Conservation (phyloP, 2,797 vertebrate genomes). For the Lophotriccus pileatus region DNA sequence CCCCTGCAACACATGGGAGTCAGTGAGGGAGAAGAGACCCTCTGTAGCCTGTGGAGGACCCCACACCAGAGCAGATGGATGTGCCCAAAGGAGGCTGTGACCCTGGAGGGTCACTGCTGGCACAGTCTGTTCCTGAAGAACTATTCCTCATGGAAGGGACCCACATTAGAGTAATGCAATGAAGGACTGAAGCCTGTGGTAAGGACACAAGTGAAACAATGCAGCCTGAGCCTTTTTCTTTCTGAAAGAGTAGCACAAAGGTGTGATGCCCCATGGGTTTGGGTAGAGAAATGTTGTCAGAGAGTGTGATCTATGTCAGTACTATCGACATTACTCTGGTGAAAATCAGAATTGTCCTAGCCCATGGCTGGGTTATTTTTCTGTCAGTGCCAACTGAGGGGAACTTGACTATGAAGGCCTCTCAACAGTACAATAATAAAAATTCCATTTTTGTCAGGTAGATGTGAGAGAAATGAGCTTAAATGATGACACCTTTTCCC, state of each 20-base stretch:
- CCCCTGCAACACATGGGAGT: not conserved
- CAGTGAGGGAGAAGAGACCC: not conserved
- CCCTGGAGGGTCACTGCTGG: not conserved
- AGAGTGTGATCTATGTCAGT: not conserved
- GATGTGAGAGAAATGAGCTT: not conserved
- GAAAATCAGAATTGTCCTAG: not conserved
- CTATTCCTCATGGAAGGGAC: not conserved
- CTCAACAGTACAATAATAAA: not conserved
- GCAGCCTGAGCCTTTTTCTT: not conserved
- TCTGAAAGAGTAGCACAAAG: not conserved
- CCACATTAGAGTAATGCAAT: not conserved
- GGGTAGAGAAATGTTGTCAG: not conserved
- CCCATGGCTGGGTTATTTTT: not conserved
- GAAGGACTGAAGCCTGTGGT: not conserved
- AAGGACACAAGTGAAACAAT: not conserved
- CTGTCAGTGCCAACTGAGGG: not conserved
- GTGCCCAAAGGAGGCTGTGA: not conserved
- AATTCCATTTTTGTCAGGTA: not conserved
- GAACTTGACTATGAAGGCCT: not conserved
- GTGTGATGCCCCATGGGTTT: not conserved
- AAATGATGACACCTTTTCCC: not conserved
- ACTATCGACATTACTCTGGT: not conserved
- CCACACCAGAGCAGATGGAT: not conserved
- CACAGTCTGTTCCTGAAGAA: not conserved
- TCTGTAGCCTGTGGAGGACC: not conserved